phyloP scores from a whole-genome alignment of 2,888 invertebrate species.

The Uloborus plumipes region DNA sequence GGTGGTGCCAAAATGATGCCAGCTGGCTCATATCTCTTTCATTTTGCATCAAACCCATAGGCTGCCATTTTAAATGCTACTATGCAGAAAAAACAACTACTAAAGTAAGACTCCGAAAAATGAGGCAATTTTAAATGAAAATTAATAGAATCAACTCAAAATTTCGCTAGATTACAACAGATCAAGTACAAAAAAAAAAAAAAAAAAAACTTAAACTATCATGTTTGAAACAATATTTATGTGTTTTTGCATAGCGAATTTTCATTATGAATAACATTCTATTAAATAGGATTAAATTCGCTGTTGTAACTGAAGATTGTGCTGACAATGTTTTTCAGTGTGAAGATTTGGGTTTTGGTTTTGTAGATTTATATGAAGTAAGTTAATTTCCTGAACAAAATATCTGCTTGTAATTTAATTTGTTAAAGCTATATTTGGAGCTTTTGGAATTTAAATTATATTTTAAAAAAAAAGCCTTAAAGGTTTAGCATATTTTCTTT shows the following conservation, averaged over 20 bases:
- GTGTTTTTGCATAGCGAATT: not conserved
- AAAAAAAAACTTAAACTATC: too few relatives aligned
- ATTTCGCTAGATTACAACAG: too few relatives aligned
- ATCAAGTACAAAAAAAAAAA: too few relatives aligned
- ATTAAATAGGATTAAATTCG: slow-evolving; percentile 70
- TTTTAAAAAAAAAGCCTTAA: not conserved
- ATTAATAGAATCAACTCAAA: too few relatives aligned
- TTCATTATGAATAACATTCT: not conserved
- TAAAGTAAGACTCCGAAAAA: too few relatives aligned
- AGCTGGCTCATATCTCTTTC: too few relatives aligned
- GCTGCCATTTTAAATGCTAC: too few relatives aligned
- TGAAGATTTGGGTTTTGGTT: slow-evolving; percentile 72
- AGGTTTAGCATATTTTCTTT: too few relatives aligned
- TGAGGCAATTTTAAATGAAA: too few relatives aligned
- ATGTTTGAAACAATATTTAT: not conserved
- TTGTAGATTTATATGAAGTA: slow-evolving; percentile 69
- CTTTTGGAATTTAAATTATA: not conserved
- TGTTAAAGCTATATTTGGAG: not conserved
- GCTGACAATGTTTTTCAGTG: slow-evolving; percentile 71
- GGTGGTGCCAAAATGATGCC: too few relatives aligned
- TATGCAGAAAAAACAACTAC: too few relatives aligned
- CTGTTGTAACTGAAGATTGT: slow-evolving; percentile 72
- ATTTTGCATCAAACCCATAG: too few relatives aligned
- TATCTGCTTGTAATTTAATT: not conserved
- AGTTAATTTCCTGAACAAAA: not conserved